Percentiles rank a stretch among this genome's conserved stretches.
phyloP scores from a whole-genome alignment of 2,113 vertebrate species.

The Cheilinus undulatus region DNA sequence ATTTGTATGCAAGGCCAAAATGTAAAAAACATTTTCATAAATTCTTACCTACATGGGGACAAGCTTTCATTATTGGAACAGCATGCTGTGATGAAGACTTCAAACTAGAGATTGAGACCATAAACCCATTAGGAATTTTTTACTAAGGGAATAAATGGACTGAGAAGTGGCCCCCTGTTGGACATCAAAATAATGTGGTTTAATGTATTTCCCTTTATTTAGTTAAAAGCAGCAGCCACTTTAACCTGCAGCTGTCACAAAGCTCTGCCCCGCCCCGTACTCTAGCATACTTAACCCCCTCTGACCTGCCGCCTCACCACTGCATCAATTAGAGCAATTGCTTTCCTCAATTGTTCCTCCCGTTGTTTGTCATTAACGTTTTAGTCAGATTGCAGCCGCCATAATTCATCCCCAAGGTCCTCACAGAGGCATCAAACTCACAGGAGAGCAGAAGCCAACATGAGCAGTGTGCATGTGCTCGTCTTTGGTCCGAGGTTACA shows the following conservation, averaged over 20 bases:
- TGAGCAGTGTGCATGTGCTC: too few relatives aligned
- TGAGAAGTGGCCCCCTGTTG: background rate
- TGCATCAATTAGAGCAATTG: constrained; percentile 55
- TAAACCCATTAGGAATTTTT: too few relatives aligned
- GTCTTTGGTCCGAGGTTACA: background rate
- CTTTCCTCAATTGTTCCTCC: constrained; percentile 43
- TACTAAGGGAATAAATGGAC: too few relatives aligned
- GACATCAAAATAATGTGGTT: background rate
- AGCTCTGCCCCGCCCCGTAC: constrained; percentile 10
- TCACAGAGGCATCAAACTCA: constrained; percentile 8
- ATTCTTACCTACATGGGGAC: too few relatives aligned
- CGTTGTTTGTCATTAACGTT: constrained; percentile 47
- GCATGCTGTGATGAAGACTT: too few relatives aligned
- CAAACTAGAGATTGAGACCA: too few relatives aligned
- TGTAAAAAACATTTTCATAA: too few relatives aligned
- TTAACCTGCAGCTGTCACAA: background rate
- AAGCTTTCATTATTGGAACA: too few relatives aligned
- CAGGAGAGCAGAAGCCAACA: constrained; percentile 10
- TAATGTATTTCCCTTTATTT: background rate
- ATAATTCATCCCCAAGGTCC: constrained; percentile 40
- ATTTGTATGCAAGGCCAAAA: too few relatives aligned
- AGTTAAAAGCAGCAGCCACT: background rate
- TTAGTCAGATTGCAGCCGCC: constrained; percentile 42
- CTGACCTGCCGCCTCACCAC: constrained; percentile 11
- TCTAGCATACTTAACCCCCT: constrained; percentile 20